Conservation (phyloP, 2,113 vertebrate species). For the Sturnus vulgaris region DNA sequence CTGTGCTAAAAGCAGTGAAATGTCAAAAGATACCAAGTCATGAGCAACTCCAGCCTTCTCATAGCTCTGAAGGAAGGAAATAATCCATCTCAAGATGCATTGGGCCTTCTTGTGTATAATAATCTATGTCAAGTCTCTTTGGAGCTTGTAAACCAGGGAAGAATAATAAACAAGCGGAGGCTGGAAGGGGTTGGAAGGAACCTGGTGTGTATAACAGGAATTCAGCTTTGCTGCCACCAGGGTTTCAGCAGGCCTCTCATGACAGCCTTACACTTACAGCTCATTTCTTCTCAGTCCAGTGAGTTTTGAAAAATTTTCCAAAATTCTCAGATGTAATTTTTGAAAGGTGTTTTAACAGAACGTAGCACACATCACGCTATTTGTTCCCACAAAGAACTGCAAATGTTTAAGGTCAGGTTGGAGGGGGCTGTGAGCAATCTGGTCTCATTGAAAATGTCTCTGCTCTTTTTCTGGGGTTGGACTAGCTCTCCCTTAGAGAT, state of each 20-base stretch:
- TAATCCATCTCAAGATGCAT: slow-evolving; percentile 52
- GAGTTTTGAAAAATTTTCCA: not conserved
- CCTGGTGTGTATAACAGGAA: slow-evolving; percentile 29
- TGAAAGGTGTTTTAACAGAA: not conserved
- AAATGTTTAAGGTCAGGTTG: not conserved
- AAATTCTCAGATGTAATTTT: not conserved
- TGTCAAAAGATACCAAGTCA: not conserved
- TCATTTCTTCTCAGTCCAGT: not conserved
- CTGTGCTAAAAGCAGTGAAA: not conserved
- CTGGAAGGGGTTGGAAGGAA: not conserved
- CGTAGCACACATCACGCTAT: not conserved
- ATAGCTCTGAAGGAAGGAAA: slow-evolving; percentile 60
- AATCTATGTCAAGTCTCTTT: slow-evolving; percentile 47
- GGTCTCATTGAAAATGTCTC: not conserved
- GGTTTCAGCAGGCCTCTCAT: not conserved
- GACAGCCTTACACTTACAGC: not conserved
- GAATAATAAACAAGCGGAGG: slow-evolving; percentile 52
- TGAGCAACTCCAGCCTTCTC: slow-evolving; percentile 36
- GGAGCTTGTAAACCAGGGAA: slow-evolving; percentile 57
- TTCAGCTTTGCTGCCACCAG: slow-evolving; percentile 9
- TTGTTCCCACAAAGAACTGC: not conserved
- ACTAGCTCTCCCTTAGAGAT: not conserved
- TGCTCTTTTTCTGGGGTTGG: not conserved
- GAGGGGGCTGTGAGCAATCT: not conserved
- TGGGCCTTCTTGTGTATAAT: slow-evolving; percentile 26